Percentiles rank a stretch among this genome's conserved stretches.
Conservation (phyloP, 2,113 vertebrate species). For the Microtus pennsylvanicus region DNA sequence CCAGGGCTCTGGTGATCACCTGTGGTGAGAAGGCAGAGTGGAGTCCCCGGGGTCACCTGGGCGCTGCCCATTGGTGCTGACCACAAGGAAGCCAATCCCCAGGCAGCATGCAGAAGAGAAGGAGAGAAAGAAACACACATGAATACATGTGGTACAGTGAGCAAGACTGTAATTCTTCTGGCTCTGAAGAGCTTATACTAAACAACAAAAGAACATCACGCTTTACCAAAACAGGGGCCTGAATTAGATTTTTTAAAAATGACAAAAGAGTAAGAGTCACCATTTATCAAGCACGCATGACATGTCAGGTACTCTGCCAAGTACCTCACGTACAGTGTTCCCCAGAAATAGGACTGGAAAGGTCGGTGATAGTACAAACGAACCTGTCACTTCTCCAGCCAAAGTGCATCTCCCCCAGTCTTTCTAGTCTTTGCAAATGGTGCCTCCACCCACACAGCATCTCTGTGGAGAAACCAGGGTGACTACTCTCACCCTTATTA, state of each 20-base stretch:
- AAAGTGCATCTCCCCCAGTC: not conserved
- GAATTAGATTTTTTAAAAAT: conserved; percentile 80
- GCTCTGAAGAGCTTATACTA: conserved; percentile 85
- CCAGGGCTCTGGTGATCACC: conserved; percentile 94
- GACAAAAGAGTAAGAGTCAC: conserved; percentile 63
- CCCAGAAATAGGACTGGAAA: conserved; percentile 24
- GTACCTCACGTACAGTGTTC: not conserved
- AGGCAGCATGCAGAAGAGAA: conserved; percentile 95
- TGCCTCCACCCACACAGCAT: not conserved
- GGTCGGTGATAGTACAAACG: conserved; percentile 1
- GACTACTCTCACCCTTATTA: not conserved
- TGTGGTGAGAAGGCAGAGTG: conserved; percentile 97
- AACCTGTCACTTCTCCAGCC: not conserved
- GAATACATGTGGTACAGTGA: conserved; percentile 84
- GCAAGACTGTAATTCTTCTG: conserved; percentile 82
- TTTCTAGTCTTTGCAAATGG: not conserved
- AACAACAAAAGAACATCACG: conserved; percentile 79
- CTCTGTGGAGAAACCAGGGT: not conserved
- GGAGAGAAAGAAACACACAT: conserved; percentile 87
- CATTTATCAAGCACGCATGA: conserved; percentile 42
- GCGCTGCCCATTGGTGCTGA: conserved; percentile 98
- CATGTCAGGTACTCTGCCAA: conserved; percentile 49
- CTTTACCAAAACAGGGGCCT: conserved; percentile 77
- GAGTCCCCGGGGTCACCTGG: conserved; percentile 95
- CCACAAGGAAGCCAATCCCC: conserved; percentile 94